Conservation (phyloP, 2,888 invertebrate species). For the Athalia circularis region DNA sequence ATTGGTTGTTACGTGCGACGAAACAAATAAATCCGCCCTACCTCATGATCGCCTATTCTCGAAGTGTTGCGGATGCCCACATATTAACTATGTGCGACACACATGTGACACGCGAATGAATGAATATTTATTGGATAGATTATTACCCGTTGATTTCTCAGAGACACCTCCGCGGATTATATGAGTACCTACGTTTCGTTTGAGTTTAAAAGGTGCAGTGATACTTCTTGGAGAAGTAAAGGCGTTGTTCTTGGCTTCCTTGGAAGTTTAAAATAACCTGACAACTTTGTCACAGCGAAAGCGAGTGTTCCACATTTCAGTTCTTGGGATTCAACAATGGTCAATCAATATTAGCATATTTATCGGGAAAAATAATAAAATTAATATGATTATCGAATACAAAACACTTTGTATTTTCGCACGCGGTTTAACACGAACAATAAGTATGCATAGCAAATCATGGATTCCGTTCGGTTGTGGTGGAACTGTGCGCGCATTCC, state of each 20-base stretch:
- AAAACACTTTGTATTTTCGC: background rate
- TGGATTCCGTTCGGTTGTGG: too few species aligned
- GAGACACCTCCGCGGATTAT: slow-evolving; percentile 19
- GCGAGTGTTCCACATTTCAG: too few species aligned
- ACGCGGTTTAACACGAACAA: too few species aligned
- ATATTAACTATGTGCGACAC: background rate
- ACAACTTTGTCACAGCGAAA: too few species aligned
- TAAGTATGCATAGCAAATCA: too few species aligned
- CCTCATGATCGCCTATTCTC: too few species aligned
- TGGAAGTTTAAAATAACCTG: too few species aligned
- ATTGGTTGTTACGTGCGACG: too few species aligned
- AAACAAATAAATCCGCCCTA: too few species aligned
- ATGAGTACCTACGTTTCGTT: too few species aligned
- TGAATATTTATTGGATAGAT: background rate
- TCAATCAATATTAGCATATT: slow-evolving; percentile 36
- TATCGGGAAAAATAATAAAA: slow-evolving; percentile 17
- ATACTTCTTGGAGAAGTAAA: background rate
- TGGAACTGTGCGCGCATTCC: too few species aligned
- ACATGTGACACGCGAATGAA: background rate
- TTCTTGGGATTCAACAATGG: slow-evolving; percentile 19
- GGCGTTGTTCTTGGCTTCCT: background rate
- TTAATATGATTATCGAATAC: slow-evolving; percentile 23
- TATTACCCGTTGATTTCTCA: slow-evolving; percentile 26
- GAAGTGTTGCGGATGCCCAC: too few species aligned
- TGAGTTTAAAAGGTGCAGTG: background rate